A percentile compares a stretch with the other conserved stretches of the same genome.
phyloP scores from a whole-genome alignment of 2,113 vertebrate genomes.

The Trogon melanurus region DNA sequence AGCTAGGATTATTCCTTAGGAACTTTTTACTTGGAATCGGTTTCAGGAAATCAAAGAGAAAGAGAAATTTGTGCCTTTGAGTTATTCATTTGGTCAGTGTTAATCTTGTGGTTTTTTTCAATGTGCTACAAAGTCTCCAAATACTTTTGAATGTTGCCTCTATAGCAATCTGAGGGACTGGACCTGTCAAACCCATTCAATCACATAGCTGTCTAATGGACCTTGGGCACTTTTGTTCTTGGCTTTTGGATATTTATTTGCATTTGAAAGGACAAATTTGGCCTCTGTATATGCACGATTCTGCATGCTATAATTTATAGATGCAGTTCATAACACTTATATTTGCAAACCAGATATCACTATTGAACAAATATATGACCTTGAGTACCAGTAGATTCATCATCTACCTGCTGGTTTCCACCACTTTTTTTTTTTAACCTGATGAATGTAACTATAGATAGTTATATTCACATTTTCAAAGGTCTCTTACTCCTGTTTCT shows the following conservation, averaged over 20 bases:
- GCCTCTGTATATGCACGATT: not conserved
- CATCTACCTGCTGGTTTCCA: not conserved
- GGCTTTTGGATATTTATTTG: slow-evolving; percentile 22
- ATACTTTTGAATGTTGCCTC: not conserved
- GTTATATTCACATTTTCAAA: not conserved
- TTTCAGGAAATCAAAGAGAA: not conserved
- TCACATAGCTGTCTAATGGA: not conserved
- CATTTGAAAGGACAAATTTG: slow-evolving; percentile 11
- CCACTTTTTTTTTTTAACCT: not conserved
- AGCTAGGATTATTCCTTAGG: not conserved
- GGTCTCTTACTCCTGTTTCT: not conserved
- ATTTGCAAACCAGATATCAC: not conserved
- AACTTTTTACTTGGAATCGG: not conserved
- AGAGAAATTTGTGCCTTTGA: not conserved
- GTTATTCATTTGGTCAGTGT: not conserved
- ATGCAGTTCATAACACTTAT: not conserved
- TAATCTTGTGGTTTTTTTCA: not conserved
- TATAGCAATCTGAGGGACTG: not conserved
- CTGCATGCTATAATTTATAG: not conserved
- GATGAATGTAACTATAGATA: not conserved
- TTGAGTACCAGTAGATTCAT: not conserved
- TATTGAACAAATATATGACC: not conserved
- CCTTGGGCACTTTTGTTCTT: not conserved
- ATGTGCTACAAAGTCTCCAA: not conserved
- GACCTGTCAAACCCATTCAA: slow-evolving; percentile 2